Base-by-base conservation (phyloP, 1,140 invertebrate genomes). In the Leptoteleia sp. region DNA sequence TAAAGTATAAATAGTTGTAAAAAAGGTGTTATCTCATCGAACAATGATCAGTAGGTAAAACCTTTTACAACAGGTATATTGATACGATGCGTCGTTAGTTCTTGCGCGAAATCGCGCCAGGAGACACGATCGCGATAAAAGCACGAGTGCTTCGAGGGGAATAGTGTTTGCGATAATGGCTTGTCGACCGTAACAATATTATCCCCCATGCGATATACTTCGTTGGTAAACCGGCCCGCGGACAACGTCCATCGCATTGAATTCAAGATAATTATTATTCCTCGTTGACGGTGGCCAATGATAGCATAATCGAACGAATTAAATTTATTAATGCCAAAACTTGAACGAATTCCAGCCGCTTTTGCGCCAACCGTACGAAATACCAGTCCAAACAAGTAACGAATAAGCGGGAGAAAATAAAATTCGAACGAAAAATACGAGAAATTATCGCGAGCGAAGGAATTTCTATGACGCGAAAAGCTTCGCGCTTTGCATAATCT, bases 221-320 rank as follows among this genome's bases (percentile, higher is more conserved):
- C 48, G 54, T 61, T 65, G 61, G 75, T 54, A 65, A 78, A 65
- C 67, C 55, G 50, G 67, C 67, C 62, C 40, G 76, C 76, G 68
- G 68, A 78, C 76, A 67, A 59, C 54, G 76, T 72, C 76, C 76
- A 72, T 78, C 76, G 61, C 62, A 68, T 72, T 72, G 55, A 72
- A 78, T 72, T 72, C 55, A 57, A 72, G 62, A 78, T 78, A 68
- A 78, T 78, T 72, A 78, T 78, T 78, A 62, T 72, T 72, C 55
- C 54, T 72, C 68, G 68, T 48, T 50, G 68, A 72, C 61, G 61
- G 52, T 68, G 68, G 62, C 38, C 76, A 67, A 61, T 54, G 65
- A 65, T 77, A 71, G 67, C 35, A 38, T 65, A 64, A 72, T 61
- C 61, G 35, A 37, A 45, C 7, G 43, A 77, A 77, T 77, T 71